Conservation (phyloP, 2,797 vertebrate species). For the Astyanax mexicanus region DNA sequence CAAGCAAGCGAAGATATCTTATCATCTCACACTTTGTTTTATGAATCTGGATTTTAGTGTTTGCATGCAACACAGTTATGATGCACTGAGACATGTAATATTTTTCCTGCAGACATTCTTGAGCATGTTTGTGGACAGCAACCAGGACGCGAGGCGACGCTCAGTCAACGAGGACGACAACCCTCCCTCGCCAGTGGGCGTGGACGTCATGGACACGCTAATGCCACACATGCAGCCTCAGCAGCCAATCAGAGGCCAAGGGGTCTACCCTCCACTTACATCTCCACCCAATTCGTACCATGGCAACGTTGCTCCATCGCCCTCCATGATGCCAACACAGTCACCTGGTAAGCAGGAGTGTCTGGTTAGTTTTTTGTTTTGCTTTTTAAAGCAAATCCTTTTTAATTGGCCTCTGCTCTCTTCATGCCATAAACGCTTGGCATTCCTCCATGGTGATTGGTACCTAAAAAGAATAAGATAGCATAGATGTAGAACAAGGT, state of each 20-base stretch:
- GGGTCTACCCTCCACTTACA: constrained; percentile 93
- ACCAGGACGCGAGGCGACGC: constrained; percentile 94
- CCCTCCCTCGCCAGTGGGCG: constrained; percentile 94
- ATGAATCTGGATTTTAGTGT: too few species aligned
- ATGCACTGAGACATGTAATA: background rate
- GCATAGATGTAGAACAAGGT: too few species aligned
- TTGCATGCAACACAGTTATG: background rate
- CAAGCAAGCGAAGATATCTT: too few species aligned
- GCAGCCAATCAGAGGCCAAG: constrained; percentile 72
- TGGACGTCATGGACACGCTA: constrained; percentile 92
- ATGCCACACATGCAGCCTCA: constrained; percentile 90
- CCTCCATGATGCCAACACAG: constrained; percentile 97
- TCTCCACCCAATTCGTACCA: constrained; percentile 95
- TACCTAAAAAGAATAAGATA: background rate
- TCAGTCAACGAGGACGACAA: constrained; percentile 98
- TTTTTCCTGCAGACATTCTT: constrained; percentile 87
- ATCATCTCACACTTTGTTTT: too few species aligned
- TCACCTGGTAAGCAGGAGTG: constrained; percentile 84
- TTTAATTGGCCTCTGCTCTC: background rate
- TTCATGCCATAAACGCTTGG: constrained; percentile 47
- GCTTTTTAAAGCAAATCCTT: background rate
- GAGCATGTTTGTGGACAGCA: constrained; percentile 99
- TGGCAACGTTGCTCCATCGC: constrained; percentile 91
- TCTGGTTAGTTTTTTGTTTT: background rate
- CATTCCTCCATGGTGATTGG: constrained; percentile 40